These are phyloP conservation scores for Phyllotreta striolata DNA, from an alignment of 2,888 invertebrate species.

Conservation along the genomic window DNA sequence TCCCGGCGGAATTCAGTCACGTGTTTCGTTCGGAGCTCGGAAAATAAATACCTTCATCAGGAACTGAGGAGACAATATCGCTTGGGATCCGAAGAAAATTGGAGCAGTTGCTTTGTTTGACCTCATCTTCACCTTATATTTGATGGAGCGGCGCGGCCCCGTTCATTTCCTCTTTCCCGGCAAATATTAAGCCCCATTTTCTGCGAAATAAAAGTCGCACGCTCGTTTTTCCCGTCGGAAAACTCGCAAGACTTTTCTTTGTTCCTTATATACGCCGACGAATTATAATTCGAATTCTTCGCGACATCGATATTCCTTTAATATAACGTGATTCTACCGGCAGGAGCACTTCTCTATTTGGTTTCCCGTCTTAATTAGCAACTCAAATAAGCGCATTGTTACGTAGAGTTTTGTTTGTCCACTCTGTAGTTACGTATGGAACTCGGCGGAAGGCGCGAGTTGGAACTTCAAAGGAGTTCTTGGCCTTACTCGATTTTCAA, in stretches of 20 bases:
- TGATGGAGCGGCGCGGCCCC: not conserved
- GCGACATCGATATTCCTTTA: too few relatives aligned
- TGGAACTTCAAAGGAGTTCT: constrained; percentile 16
- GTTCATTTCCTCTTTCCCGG: constrained; percentile 6
- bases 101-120: constrained; percentile 7
- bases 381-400: not conserved
- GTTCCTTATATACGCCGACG: too few relatives aligned
- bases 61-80: constrained; percentile 12
- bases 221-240: too few relatives aligned
- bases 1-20: constrained; percentile 12
- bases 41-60: constrained; percentile 18
- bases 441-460: constrained; percentile 7
- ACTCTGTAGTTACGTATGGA: constrained; percentile 8
- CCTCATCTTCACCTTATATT: not conserved
- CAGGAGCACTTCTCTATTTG: too few relatives aligned
- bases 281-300: too few relatives aligned
- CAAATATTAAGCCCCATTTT: constrained; percentile 2
- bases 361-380: not conserved
- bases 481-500: constrained; percentile 19
- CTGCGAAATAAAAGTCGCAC: too few relatives aligned
- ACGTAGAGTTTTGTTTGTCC: not conserved
- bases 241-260: too few relatives aligned
- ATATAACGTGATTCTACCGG: too few relatives aligned
- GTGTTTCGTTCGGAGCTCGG: constrained; percentile 13
- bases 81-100: constrained; percentile 5